Evolutionary conservation across 2,888 invertebrate genomes (phyloP), one percentile per base, ranked within the genome.

Genomic region (Meteorus colon): DNA sequence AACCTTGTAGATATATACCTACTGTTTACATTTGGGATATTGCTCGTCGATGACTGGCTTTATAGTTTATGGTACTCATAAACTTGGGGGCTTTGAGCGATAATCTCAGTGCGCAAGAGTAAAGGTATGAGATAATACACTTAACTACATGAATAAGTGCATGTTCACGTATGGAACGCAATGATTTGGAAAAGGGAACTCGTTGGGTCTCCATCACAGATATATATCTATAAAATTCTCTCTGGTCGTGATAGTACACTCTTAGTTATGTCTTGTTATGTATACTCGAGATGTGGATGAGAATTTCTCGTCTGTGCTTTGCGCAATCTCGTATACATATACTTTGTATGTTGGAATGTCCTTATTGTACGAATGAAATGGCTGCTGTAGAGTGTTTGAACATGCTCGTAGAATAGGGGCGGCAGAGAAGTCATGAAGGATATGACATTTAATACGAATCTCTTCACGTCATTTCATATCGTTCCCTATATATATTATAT

Each of bases 251-350:
- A 55, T 55, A 8, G 19, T 8, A n/a, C 55, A 55, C 55, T 55
- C 8, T 19, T 19, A 8, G 55, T 55, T 55, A 55, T 55, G 48
- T 48, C 48, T 48, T 48, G 48, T 48, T 48, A 48, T 48, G 48
- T 16, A 48, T n/a, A 16, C 48, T 48, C 74, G 82, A 84, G 85
- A 85, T 83, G 84, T 78, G 83, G 84, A 85, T 82, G 82, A 81
- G 82, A 80, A 81, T 84, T 82, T 78, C 19, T 65, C n/a, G 19
- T n/a, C 8, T 31, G 29, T 65, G 16, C 31, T 34, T n/a, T 29
- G 8, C 62, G 31, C 37, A 37, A 48, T 10, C 41, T 4, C 24
- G 16, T 67, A 45, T 27, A 14, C 1, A 48, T 67, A 48, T 67
- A 41, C 24, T 14, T 37, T 67, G 27, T 67, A 10, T 67, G 27